These are phyloP conservation scores for Halisarca cf. caerulea DNA, from an alignment of 37 sponge, comb jelly and placozoan genomes.

Conservation along the genomic window DNA sequence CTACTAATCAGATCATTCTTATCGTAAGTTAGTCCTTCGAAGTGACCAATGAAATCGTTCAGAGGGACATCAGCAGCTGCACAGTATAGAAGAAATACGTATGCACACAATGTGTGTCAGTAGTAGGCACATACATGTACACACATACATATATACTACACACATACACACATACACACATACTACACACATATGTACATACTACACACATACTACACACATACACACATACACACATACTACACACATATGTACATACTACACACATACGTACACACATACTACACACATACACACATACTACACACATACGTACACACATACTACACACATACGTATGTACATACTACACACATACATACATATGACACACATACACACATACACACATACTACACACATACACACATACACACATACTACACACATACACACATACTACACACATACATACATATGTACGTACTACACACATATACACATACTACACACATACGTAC, in stretches of 20 bases:
- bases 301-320: neutral
- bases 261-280: neutral
- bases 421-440: neutral
- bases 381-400: neutral
- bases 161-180: too few relatives aligned
- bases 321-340: neutral
- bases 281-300: too few relatives aligned
- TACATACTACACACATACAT: neutral
- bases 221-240: neutral
- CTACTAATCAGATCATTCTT: conserved; percentile 35
- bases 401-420: conserved; percentile 10
- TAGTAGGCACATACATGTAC: neutral
- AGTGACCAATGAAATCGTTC: conserved; percentile 57
- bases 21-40: conserved; percentile 60
- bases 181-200: neutral
- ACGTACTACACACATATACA: too few relatives aligned
- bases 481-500: too few relatives aligned
- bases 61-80: conserved; percentile 6
- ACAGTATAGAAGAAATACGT: too few relatives aligned
- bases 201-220: neutral
- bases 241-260: too few relatives aligned
- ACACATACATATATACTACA: neutral
- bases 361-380: neutral
- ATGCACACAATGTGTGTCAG: too few relatives aligned
- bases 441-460: neutral